These are phyloP conservation scores for Phenganax stokvisi DNA, from an alignment of 92 coral and sea anemone species.

Conservation along the genomic window DNA sequence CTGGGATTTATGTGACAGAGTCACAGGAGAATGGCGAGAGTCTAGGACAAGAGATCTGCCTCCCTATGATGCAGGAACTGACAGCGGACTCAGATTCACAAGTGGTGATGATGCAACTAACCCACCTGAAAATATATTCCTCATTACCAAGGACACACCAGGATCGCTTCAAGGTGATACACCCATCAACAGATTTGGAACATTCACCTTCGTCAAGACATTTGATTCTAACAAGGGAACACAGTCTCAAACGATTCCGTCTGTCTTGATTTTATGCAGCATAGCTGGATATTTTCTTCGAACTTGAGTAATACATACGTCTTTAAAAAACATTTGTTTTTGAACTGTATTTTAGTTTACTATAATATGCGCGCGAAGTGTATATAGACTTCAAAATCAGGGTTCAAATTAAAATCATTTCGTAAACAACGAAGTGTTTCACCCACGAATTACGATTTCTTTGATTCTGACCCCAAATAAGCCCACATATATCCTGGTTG, in stretches of 20 bases:
- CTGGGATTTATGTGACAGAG: conserved; percentile 16
- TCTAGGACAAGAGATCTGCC: background rate
- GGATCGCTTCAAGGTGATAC: background rate
- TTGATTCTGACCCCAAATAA: too few species aligned
- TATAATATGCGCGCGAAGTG: too few species aligned
- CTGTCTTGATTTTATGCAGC: conserved; percentile 5
- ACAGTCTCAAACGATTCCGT: background rate
- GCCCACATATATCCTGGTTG: too few species aligned
- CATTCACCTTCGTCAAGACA: conserved; percentile 29
- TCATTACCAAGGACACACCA: background rate
- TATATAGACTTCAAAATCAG: too few species aligned
- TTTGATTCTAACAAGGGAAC: background rate
- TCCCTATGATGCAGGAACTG: conserved; percentile 34
- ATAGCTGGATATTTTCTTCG: background rate
- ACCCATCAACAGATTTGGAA: conserved; percentile 1
- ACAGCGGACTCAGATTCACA: conserved; percentile 3
- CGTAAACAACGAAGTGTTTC: too few species aligned
- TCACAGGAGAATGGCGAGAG: conserved; percentile 20
- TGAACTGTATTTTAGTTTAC: too few species aligned
- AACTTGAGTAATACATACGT: too few species aligned
- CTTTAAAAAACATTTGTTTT: too few species aligned
- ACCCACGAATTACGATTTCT: too few species aligned
- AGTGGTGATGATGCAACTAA: background rate
- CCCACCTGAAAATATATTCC: conserved; percentile 23
- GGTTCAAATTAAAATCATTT: too few species aligned